Evolutionary conservation across 1,140 invertebrate species (phyloP).

Genomic region (Apis laboriosa): DNA sequence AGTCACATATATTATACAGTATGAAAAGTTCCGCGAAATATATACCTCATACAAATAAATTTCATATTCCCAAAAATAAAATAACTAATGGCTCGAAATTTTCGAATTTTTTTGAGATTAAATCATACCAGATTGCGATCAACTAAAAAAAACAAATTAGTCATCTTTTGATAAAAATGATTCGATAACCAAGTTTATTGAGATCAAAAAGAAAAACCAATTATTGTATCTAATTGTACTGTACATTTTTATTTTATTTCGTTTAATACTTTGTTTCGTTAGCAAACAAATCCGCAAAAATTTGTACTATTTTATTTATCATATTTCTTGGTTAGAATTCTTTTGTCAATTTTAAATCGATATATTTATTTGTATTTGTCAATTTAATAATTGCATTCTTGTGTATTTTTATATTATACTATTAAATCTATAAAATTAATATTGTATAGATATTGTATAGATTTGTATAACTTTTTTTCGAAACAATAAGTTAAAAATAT

Average conservation of each 20-base stretch:
- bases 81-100: neutral
- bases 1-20: neutral
- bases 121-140: neutral
- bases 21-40: neutral
- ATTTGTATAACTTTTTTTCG: too few relatives aligned
- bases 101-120: neutral
- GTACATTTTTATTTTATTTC: neutral
- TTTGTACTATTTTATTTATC: constrained; percentile 1
- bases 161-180: neutral
- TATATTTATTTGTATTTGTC: neutral
- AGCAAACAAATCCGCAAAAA: neutral
- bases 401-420: neutral
- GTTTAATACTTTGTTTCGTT: neutral
- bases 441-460: neutral
- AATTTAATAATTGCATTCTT: neutral
- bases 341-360: neutral
- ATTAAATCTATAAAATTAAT: neutral
- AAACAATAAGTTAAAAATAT: too few relatives aligned
- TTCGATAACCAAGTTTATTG: neutral
- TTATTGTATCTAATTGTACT: neutral
- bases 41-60: neutral
- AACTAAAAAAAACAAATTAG: neutral
- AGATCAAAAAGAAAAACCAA: neutral
- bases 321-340: neutral
- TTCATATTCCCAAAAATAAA: neutral